Evolutionary conservation across 1,140 invertebrate species (phyloP), one percentile per base, ranked within the genome.

Genomic region (Brachystomella parvula): DNA sequence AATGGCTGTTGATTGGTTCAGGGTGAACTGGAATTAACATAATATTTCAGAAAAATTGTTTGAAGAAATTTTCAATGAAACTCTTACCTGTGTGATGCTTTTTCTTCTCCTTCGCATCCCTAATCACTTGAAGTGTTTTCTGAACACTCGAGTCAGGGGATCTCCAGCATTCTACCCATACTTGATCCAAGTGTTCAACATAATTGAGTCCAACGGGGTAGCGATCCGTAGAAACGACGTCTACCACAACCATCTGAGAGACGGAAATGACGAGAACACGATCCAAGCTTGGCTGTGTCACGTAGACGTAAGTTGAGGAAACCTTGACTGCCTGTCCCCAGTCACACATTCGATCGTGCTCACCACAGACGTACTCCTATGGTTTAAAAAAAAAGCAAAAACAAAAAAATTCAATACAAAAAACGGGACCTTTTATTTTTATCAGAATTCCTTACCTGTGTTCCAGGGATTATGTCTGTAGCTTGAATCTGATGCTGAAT

Each of bases 81-180:
- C n/a, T n/a, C n/a, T n/a, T n/a, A n/a, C n/a, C n/a, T 0, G 87
- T 85, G 74, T 87, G 85, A 75, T 90, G 88, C 75, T 88, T 87
- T 67, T 84, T 81, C 75, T 87, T 87, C 75, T 89, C 84, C 19
- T 84, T 84, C 47, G 87, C 87, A 76, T 89, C 86, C 29, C 87
- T 77, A 68, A 91, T 89, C 12, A 90, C 86, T 75, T 86, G 84
- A 61, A 90, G 82, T 1, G 88, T 90, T 77, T 89, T 89, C 44
- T 84, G 81, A 6, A 85, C 85, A 60, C 81, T 77, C 71, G 83
- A 80, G 64, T 80, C 78, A 30, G 81, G 78, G 19, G 79, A 80
- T 28, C 85, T 81, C 87, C 87, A 89, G 75, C 88, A 89, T 31
- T 89, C 75, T 3, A 89, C 81, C 89, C 89, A 90, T 1, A 90